Base-by-base conservation (phyloP, 1,140 invertebrate genomes). In the Papilio dardanus region DNA sequence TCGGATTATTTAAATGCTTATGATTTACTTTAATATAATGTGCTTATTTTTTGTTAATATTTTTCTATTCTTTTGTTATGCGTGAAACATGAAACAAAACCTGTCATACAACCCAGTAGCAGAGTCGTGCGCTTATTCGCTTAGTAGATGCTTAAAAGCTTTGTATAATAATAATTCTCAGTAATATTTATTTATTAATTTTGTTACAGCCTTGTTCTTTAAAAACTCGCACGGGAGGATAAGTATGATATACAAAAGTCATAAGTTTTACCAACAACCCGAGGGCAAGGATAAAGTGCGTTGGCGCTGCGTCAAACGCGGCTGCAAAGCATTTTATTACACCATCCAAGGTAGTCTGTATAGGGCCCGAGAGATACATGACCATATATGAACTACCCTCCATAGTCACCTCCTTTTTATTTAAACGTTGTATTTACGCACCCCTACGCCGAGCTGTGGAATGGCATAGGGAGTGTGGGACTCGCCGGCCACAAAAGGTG, bases 251-350 rank as follows among this genome's bases (percentile, higher is more conserved):
- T 88, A 86, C 42, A 85, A 85, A 66, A 79, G 80, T 16, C 75
- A 82, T 33, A 86, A 85, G 71, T 88, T 81, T 50, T 88, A 88
- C 50, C 81, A 86, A 21, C 86, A 88, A 74, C 68, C 77, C 0
- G 86, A 88, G 30, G 86, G 85, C 0, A 71, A 65, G 3, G 76
- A 85, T 19, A 81, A 79, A 71, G 80, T 86, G 12, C 73, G 86
- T 8, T 88, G 86, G 86, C 77, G 86, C 4, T 88, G 86, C 42
- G 85, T 84, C 4, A 88, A 86, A 19, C 66, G 85, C 2, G 82
- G 84, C 0, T 88, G 86, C 42, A 86, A 81, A 54, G 82, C 86
- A 0, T 88, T 81, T 33, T 86, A 84, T 46, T 88, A 83, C 68
- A 83, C 80, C 0, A 76, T 86, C 7, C 66, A 67, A 0, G 84